phyloP scores from a whole-genome alignment of 1,140 invertebrate genomes.

The Hyles vespertilio region DNA sequence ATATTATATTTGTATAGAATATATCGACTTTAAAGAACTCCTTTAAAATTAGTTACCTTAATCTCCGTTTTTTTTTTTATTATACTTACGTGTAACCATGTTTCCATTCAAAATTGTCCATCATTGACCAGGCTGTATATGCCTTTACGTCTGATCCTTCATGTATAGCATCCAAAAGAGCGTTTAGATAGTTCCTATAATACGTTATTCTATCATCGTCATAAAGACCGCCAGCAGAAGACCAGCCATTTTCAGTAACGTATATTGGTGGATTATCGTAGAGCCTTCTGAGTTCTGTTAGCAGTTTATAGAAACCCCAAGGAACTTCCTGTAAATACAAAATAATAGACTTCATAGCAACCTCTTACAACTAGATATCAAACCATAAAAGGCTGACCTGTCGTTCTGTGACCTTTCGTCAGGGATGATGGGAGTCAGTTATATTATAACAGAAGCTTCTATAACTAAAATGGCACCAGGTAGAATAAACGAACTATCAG shows the following conservation, averaged over 20 bases:
- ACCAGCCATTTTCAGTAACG: constrained; percentile 33
- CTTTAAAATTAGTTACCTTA: no score
- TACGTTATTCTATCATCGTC: constrained; percentile 77
- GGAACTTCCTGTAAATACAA: constrained; percentile 27
- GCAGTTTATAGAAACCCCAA: constrained; percentile 27
- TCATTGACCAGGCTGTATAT: constrained; percentile 82
- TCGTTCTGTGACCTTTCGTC: no score
- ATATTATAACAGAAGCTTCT: no score
- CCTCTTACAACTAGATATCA: no score
- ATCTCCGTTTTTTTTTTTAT: neutral
- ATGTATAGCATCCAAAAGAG: constrained; percentile 80
- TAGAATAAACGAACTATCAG: no score
- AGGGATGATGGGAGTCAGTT: no score
- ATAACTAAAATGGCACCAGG: no score
- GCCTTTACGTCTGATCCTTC: constrained; percentile 81
- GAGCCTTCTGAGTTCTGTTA: constrained; percentile 22
- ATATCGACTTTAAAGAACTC: no score
- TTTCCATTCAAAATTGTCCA: constrained; percentile 86
- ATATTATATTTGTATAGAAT: no score
- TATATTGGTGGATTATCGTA: constrained; percentile 30
- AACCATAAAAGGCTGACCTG: no score
- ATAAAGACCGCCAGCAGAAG: constrained; percentile 69
- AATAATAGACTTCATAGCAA: neutral
- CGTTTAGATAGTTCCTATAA: constrained; percentile 77
- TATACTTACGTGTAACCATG: constrained; percentile 75